These are phyloP conservation scores for Drosophila novamexicana DNA, from an alignment of 1,140 invertebrate genomes.

Conservation along the genomic window DNA sequence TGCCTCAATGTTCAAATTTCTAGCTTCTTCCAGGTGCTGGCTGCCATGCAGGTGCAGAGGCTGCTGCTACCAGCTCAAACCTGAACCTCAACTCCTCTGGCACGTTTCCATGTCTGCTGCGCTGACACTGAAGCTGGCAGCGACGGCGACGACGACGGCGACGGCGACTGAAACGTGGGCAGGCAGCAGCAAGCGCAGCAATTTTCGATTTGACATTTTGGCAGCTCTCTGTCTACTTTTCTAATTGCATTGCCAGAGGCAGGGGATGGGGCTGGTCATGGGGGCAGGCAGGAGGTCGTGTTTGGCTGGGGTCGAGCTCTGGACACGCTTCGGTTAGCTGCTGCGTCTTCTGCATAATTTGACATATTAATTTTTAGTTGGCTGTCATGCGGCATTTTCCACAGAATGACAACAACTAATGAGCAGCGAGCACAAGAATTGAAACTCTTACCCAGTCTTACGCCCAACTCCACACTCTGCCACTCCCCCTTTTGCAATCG, in stretches of 20 bases:
- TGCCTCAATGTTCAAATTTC: constrained; percentile 10
- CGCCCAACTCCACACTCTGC: background rate
- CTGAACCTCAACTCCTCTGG: constrained; percentile 25
- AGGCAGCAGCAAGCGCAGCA: constrained; percentile 50
- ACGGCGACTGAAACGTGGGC: background rate
- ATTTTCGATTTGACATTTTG: constrained; percentile 80
- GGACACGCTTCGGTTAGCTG: constrained; percentile 57
- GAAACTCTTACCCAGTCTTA: background rate
- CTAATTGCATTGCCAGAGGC: constrained; percentile 58
- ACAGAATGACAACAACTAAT: constrained; percentile 61
- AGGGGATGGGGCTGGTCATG: background rate
- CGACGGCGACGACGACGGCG: background rate
- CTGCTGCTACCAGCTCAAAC: constrained; percentile 15
- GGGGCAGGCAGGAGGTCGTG: constrained; percentile 26
- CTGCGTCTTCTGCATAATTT: constrained; percentile 65
- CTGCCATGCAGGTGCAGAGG: constrained; percentile 11
- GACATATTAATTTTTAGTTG: constrained; percentile 75
- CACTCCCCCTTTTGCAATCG: constrained; percentile 2
- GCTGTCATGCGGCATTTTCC: constrained; percentile 44
- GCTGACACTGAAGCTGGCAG: constrained; percentile 53
- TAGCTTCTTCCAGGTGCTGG: constrained; percentile 1
- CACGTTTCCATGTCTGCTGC: constrained; percentile 35
- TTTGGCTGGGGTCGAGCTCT: constrained; percentile 33
- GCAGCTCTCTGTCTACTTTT: constrained; percentile 62
- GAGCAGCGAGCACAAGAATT: constrained; percentile 23